Conservation (phyloP, 2,888 invertebrate species). For the Phyllotreta cruciferae region DNA sequence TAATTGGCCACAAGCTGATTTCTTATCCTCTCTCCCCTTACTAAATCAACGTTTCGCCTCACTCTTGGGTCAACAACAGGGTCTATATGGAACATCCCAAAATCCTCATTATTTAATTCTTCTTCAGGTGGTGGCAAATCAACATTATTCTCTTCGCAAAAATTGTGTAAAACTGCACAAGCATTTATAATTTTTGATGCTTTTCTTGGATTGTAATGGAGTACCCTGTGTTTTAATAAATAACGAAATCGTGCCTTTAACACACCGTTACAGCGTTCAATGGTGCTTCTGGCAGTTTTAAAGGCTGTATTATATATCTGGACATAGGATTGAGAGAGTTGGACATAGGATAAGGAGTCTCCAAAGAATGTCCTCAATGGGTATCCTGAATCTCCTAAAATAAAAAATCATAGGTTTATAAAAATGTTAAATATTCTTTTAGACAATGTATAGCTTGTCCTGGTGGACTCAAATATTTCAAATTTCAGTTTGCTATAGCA, state of each 20-base stretch:
- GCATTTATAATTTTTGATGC: slow-evolving; percentile 16
- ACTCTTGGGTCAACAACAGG: slow-evolving; percentile 2
- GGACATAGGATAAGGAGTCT: slow-evolving; percentile 4
- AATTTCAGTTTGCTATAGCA: no score
- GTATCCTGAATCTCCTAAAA: no score
- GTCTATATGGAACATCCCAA: slow-evolving; percentile 13
- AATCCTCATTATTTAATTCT: slow-evolving; percentile 6
- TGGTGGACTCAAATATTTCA: no score
- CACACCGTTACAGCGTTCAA: no score
- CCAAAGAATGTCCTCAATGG: slow-evolving; percentile 6
- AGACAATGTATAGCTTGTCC: no score
- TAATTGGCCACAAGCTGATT: slow-evolving; percentile 3
- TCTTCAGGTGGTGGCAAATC: slow-evolving; percentile 6
- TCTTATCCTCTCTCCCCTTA: slow-evolving; percentile 17
- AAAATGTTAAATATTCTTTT: no score
- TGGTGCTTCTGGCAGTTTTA: slow-evolving; percentile 1
- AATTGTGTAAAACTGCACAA: slow-evolving; percentile 18
- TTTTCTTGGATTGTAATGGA: slow-evolving; percentile 13
- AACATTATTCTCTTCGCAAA: slow-evolving; percentile 9
- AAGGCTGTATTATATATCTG: background rate
- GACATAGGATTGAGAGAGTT: slow-evolving; percentile 2
- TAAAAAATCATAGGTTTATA: no score
- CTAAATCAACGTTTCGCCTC: slow-evolving; percentile 13
- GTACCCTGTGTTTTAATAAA: no score
- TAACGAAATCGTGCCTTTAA: no score